Conservation (phyloP, 2,888 invertebrate genomes). For the Hydriomena furcata region DNA sequence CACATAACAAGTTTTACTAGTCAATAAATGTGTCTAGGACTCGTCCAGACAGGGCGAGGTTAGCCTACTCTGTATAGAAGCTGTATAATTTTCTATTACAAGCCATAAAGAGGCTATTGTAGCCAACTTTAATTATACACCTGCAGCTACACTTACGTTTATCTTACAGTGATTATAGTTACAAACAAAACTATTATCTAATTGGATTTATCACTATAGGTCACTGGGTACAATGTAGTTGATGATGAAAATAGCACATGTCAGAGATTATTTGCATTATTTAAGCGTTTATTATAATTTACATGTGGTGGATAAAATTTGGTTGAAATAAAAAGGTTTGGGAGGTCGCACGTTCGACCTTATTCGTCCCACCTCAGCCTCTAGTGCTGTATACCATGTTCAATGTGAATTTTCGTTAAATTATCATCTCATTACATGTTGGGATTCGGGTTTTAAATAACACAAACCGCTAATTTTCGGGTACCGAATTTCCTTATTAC, state of each 20-base stretch:
- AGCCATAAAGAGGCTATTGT: slow-evolving; percentile 24
- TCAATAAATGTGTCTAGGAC: slow-evolving; percentile 65
- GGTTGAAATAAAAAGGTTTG: slow-evolving; percentile 21
- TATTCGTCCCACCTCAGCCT: slow-evolving; percentile 25
- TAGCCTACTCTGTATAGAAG: slow-evolving; percentile 39
- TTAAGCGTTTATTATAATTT: slow-evolving; percentile 19
- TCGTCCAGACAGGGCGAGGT: slow-evolving; percentile 53
- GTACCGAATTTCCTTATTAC: slow-evolving; percentile 62
- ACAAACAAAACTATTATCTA: slow-evolving; percentile 26
- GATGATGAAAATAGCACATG: slow-evolving; percentile 19
- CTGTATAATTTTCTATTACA: slow-evolving; percentile 32
- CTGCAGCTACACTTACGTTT: slow-evolving; percentile 21
- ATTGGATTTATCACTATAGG: slow-evolving; percentile 22
- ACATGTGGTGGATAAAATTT: slow-evolving; percentile 14
- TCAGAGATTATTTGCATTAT: slow-evolving; percentile 8
- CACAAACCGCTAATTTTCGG: slow-evolving; percentile 54
- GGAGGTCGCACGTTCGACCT: slow-evolving; percentile 19
- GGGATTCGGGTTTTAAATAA: slow-evolving; percentile 55
- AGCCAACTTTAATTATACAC: slow-evolving; percentile 24
- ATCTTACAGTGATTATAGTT: slow-evolving; percentile 19
- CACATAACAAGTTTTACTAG: slow-evolving; percentile 62
- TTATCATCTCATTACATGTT: slow-evolving; percentile 68
- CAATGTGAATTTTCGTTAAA: slow-evolving; percentile 49
- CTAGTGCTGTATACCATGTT: slow-evolving; percentile 35
- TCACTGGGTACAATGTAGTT: slow-evolving; percentile 13